Evolutionary conservation across 2,888 invertebrate genomes (phyloP), one percentile per base, ranked within the genome.

Genomic region (Epinotia bilunana): DNA sequence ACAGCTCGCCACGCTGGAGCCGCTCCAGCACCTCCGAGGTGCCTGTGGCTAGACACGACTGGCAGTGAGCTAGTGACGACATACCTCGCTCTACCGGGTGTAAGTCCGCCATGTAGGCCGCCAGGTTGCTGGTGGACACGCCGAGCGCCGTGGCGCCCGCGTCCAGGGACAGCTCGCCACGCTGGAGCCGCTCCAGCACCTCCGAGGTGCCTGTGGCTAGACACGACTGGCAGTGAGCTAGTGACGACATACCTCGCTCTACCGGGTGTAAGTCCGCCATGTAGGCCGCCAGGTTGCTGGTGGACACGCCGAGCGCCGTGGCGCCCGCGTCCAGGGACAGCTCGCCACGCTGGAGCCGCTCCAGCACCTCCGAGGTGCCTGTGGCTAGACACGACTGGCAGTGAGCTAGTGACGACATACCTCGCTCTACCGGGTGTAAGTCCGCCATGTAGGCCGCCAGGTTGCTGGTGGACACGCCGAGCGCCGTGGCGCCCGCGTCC

Each of bases 141-240:
- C 97, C 97, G 49, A 97, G 91, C 83, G 96, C 96, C 84, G 96
- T 95, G 0, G 97, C 96, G 0, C 97, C 97, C 61, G 96, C 94
- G 83, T 96, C 96, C 67, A 97, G 33, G 33, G 33, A 95, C 74
- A 97, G 95, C 86, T 33, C 33, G 6, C 33, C 33, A 6, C 96
- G 91, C 84, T 96, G 96, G 58, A 97, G 90, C 80, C 96, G 95
- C 75, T 96, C 95, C 77, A 97, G 87, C 65, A 97, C 95, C 79
- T 97, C 97, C 1, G 96, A 95, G 0, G 97, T 96, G 0, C 96
- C 96, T 80, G 96, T 96, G 81, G 97, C 96, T 76, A 33, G 33
- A 33, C 1, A 33, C 33, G 33, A 33, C 33, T 33, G 33, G 33
- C 33, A 33, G 33, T 33, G 33, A 7, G 33, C 1, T 7, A 33